phyloP scores from a whole-genome alignment of 2,113 vertebrate species.

The Myiozetetes cayanensis region DNA sequence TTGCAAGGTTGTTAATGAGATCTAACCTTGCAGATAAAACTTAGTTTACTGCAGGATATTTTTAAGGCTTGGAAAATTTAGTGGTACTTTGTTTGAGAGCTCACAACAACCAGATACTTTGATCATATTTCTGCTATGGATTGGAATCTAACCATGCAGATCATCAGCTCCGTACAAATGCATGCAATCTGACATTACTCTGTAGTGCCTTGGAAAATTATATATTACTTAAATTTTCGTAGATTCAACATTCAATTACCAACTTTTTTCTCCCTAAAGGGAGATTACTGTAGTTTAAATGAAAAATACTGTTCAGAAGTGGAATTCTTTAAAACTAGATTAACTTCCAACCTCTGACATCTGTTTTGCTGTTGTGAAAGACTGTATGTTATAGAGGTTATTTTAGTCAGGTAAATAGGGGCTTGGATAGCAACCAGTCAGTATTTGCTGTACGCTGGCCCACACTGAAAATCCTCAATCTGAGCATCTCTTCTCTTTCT shows the following conservation, averaged over 20 bases:
- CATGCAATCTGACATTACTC: not conserved
- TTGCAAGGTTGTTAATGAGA: not conserved
- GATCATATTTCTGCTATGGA: not conserved
- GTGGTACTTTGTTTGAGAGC: not conserved
- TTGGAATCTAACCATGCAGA: not conserved
- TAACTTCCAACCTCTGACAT: not conserved
- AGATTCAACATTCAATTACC: not conserved
- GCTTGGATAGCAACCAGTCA: not conserved
- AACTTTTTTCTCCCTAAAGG: not conserved
- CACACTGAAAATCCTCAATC: not conserved
- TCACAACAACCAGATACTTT: not conserved
- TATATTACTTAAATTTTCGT: not conserved
- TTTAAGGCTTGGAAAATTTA: not conserved
- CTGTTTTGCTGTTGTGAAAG: not conserved
- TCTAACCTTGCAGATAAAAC: not conserved
- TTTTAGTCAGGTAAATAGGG: not conserved
- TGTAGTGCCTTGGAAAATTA: not conserved
- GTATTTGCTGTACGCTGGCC: not conserved
- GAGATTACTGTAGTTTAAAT: not conserved
- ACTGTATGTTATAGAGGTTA: not conserved
- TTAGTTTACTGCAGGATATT: not conserved
- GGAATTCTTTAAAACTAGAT: not conserved
- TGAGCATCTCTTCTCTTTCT: not conserved
- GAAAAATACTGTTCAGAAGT: not conserved
- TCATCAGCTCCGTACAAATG: not conserved